These are phyloP conservation scores for Zelleria hepariella DNA, from an alignment of 2,888 invertebrate genomes.

Conservation along the genomic window DNA sequence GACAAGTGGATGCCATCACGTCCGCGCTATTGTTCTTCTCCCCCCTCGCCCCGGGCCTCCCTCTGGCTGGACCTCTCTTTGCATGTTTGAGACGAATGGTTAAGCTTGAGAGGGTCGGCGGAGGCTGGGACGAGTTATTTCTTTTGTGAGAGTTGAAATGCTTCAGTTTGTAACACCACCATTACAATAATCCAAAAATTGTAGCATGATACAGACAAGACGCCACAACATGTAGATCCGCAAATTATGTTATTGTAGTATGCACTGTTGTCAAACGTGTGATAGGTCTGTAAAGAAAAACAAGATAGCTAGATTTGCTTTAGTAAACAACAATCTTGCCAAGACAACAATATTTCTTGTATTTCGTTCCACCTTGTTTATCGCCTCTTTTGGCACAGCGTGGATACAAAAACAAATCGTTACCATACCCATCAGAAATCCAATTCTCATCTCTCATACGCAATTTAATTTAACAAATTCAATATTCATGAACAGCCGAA, in stretches of 20 bases:
- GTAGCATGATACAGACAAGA: too few species aligned
- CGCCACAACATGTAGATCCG: too few species aligned
- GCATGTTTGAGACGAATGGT: not conserved
- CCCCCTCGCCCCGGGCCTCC: conserved; percentile 17
- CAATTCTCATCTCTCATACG: not conserved
- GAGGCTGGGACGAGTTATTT: not conserved
- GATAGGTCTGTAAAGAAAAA: too few species aligned
- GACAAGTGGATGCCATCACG: conserved; percentile 71
- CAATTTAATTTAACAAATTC: not conserved
- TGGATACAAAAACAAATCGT: not conserved
- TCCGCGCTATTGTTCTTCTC: conserved; percentile 52
- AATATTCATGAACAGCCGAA: conserved; percentile 10
- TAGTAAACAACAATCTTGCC: too few species aligned
- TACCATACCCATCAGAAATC: not conserved
- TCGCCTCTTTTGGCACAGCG: not conserved
- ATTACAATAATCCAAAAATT: too few species aligned
- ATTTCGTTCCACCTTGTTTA: not conserved
- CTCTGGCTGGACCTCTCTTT: conserved; percentile 4
- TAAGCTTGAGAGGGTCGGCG: not conserved
- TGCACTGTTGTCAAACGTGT: too few species aligned
- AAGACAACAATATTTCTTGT: too few species aligned
- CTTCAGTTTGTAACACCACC: not conserved
- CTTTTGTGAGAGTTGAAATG: not conserved
- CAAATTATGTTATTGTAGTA: too few species aligned
- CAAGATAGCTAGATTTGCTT: too few species aligned